Evolutionary conservation across 2,888 invertebrate genomes (phyloP).

Genomic region (Onthophagus sagittarius): DNA sequence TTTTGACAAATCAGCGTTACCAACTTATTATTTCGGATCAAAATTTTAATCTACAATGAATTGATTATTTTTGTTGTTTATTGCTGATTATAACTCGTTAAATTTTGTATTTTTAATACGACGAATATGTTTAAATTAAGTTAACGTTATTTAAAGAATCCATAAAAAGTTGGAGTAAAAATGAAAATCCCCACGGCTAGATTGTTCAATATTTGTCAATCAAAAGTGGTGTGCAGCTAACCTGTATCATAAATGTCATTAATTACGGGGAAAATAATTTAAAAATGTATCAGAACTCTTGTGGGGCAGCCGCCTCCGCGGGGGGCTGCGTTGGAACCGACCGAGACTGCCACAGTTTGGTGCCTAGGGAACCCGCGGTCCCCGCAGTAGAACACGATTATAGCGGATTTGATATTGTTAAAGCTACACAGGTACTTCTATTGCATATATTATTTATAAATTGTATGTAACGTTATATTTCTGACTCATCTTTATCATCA

Average conservation of each 20-base stretch:
- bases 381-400: conserved; percentile 67
- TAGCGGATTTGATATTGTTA: conserved; percentile 86
- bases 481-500: not conserved
- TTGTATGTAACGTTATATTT: not conserved
- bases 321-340: conserved; percentile 63
- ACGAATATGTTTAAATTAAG: too few relatives aligned
- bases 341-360: conserved; percentile 59
- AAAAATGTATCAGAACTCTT: conserved; percentile 67
- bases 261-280: not conserved
- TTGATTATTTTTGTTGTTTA: too few relatives aligned
- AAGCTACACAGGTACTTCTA: conserved; percentile 77
- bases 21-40: not conserved
- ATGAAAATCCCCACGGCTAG: conserved; percentile 2
- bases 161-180: not conserved
- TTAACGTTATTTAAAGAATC: not conserved
- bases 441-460: not conserved
- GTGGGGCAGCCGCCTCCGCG: conserved; percentile 62
- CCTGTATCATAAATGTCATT: conserved; percentile 20
- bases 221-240: conserved; percentile 25
- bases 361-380: conserved; percentile 60
- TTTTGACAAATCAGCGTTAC: not conserved
- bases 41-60: not conserved
- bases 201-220: conserved; percentile 21
- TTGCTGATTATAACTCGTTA: too few relatives aligned
- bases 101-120: too few relatives aligned